These are phyloP conservation scores for Ophioderma brevispina DNA, from an alignment of 35 echinoderm and acorn worm genomes.

Conservation along the genomic window DNA sequence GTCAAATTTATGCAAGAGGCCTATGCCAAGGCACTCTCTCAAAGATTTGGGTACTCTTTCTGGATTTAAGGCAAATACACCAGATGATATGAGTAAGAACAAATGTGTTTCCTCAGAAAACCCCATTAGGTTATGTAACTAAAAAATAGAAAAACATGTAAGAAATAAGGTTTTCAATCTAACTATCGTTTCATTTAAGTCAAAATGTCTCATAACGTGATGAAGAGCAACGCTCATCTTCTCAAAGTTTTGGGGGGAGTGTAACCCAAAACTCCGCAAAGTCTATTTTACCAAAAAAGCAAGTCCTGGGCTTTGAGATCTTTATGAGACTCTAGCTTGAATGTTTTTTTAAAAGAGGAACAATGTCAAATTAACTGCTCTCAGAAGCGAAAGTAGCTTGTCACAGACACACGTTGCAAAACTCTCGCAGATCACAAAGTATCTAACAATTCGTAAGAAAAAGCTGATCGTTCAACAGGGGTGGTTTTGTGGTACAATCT, in stretches of 20 bases:
- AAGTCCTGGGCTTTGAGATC: slow-evolving; percentile 35
- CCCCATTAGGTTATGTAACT: slow-evolving; percentile 5
- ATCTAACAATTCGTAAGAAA: slow-evolving; percentile 15
- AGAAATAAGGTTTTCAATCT: background rate
- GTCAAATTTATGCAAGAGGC: slow-evolving; percentile 30
- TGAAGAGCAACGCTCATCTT: slow-evolving; percentile 44
- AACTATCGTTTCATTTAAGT: slow-evolving; percentile 17
- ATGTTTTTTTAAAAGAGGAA: slow-evolving; percentile 70
- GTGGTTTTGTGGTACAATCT: slow-evolving; percentile 43
- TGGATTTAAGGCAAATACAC: slow-evolving; percentile 69
- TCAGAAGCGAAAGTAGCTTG: slow-evolving; percentile 70
- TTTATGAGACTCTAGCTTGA: slow-evolving; percentile 59
- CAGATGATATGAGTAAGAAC: slow-evolving; percentile 50
- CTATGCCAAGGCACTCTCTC: slow-evolving; percentile 22
- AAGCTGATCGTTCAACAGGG: slow-evolving; percentile 33
- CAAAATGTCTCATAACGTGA: slow-evolving; percentile 39
- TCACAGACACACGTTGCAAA: slow-evolving; percentile 65
- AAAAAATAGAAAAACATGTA: slow-evolving; percentile 27
- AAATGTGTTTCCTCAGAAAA: slow-evolving; percentile 36
- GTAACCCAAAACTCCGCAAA: slow-evolving; percentile 37
- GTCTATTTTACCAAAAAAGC: slow-evolving; percentile 53
- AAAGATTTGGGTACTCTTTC: slow-evolving; percentile 58
- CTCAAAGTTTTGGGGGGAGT: slow-evolving; percentile 48
- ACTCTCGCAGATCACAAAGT: slow-evolving; percentile 42
- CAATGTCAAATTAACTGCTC: slow-evolving; percentile 39